Evolutionary conservation across 2,113 vertebrate species (phyloP).

Genomic region (Tylochromis polylepis): DNA sequence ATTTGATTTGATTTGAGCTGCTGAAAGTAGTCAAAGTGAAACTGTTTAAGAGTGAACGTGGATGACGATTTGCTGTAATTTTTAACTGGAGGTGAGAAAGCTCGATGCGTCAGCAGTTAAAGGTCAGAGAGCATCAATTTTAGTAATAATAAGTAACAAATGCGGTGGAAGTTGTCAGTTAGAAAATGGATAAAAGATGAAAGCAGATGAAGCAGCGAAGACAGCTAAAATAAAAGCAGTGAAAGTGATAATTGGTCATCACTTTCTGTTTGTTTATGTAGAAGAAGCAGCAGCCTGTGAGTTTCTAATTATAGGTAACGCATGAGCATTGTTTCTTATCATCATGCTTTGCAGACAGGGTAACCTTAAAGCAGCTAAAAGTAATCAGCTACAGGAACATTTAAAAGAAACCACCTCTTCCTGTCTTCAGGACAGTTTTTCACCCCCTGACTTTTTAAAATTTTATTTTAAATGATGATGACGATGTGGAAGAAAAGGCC

Average conservation of each 20-base stretch:
- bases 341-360: not conserved
- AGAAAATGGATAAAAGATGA: not conserved
- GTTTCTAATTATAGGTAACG: not conserved
- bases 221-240: not conserved
- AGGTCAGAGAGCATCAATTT: not conserved
- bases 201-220: not conserved
- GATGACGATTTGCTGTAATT: not conserved
- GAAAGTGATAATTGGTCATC: not conserved
- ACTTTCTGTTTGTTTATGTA: not conserved
- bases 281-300: not conserved
- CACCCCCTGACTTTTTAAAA: not conserved
- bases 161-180: not conserved
- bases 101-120: not conserved
- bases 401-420: not conserved
- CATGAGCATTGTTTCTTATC: not conserved
- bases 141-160: not conserved
- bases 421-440: not conserved
- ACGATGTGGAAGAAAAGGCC: not conserved
- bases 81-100: not conserved
- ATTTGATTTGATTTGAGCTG: not conserved
- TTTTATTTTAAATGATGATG: constrained; percentile 1
- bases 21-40: not conserved
- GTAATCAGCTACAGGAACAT: not conserved
- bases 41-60: not conserved
- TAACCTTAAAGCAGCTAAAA: not conserved